phyloP scores from a whole-genome alignment of 2,797 vertebrate species.

The Pteronotus mesoamericanus region DNA sequence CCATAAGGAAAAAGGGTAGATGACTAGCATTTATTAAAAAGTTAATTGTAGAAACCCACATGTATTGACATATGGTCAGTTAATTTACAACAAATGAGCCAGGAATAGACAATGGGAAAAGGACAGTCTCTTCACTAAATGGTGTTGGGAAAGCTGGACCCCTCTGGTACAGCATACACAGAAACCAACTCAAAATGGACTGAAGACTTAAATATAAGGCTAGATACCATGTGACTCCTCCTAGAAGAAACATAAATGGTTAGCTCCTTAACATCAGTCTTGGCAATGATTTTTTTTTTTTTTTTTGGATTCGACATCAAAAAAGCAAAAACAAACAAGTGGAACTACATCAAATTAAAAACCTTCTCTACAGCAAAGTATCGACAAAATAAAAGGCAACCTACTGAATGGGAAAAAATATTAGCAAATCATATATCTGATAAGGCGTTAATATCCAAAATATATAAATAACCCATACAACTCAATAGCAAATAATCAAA shows the following conservation, averaged over 20 bases:
- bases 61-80: background rate
- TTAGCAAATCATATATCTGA: background rate
- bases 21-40: background rate
- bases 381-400: background rate
- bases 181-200: background rate
- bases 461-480: background rate
- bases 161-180: background rate
- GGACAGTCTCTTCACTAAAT: background rate
- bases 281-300: background rate
- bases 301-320: background rate
- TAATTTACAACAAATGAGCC: background rate
- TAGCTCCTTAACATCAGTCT: background rate
- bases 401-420: background rate
- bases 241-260: too few relatives aligned
- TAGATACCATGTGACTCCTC: too few relatives aligned
- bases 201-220: background rate
- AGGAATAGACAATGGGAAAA: background rate
- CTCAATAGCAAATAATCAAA: background rate
- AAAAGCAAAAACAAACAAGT: background rate
- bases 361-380: background rate
- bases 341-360: background rate
- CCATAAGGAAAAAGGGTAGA: background rate
- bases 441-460: too few relatives aligned
- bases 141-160: background rate
- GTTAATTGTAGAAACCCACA: background rate